Evolutionary conservation across 2,113 vertebrate species (phyloP).

Genomic region (Rhombomys opimus): DNA sequence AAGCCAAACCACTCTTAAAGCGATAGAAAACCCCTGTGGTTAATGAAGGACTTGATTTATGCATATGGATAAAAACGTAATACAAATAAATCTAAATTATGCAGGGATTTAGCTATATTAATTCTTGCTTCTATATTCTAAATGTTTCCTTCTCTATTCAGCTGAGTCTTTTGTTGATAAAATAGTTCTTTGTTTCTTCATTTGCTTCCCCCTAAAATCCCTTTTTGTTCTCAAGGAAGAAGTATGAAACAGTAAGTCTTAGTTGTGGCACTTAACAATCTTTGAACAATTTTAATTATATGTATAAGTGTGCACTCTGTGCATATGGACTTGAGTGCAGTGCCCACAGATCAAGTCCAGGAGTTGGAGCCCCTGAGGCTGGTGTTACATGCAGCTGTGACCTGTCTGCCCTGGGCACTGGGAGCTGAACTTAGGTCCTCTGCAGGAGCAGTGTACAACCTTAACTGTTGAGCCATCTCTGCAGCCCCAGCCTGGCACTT

Average conservation of each 20-base stretch:
- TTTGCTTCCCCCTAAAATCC: slow-evolving; percentile 7
- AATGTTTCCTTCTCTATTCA: slow-evolving; percentile 26
- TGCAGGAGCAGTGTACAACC: neutral
- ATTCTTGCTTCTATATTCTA: slow-evolving; percentile 52
- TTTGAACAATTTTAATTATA: neutral
- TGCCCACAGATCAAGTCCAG: neutral
- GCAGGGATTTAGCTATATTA: neutral
- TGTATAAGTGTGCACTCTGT: neutral
- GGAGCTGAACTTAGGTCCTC: neutral
- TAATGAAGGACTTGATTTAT: neutral
- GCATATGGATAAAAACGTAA: slow-evolving; percentile 1
- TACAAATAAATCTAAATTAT: slow-evolving; percentile 30
- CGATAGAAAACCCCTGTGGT: neutral
- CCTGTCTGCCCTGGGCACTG: neutral
- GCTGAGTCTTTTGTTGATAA: slow-evolving; percentile 46
- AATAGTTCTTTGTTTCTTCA: slow-evolving; percentile 24
- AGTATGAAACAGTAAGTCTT: neutral
- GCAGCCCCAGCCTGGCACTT: neutral
- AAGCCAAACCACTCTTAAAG: neutral
- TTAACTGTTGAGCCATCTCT: neutral
- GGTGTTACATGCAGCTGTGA: neutral
- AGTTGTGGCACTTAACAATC: neutral
- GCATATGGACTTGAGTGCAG: neutral
- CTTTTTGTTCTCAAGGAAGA: slow-evolving; percentile 36
- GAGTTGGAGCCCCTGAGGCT: neutral